Evolutionary conservation across 2,888 invertebrate genomes (phyloP).

Genomic region (Hoplodrina blanda): DNA sequence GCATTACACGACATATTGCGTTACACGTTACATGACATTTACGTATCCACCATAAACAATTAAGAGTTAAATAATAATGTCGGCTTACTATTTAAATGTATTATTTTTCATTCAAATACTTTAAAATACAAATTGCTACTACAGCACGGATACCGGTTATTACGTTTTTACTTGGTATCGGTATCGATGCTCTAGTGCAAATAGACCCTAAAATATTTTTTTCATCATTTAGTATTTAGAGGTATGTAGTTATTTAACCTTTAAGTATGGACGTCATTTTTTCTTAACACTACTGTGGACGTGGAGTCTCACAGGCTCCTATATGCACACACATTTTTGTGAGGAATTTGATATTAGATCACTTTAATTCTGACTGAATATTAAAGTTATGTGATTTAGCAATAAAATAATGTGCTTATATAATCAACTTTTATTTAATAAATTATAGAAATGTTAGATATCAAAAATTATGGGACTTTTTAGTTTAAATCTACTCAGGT

Average conservation of each 20-base stretch:
- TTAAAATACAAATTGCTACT: not conserved
- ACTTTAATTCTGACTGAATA: no score
- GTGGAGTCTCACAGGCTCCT: no score
- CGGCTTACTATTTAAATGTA: conserved; percentile 51
- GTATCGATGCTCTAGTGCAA: conserved; percentile 18
- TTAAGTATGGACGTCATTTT: no score
- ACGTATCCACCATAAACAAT: conserved; percentile 39
- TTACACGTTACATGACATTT: conserved; percentile 8
- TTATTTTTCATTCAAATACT: conserved; percentile 9
- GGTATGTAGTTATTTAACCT: conserved; percentile 5
- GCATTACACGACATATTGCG: conserved; percentile 8
- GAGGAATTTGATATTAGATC: no score
- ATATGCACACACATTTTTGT: no score
- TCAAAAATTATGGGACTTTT: no score
- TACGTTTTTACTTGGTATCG: conserved; percentile 2
- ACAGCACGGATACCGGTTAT: not conserved
- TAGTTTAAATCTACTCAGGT: no score
- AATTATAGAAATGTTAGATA: no score
- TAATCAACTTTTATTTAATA: no score
- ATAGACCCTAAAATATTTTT: conserved; percentile 18
- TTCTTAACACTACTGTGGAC: no score
- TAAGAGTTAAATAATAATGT: conserved; percentile 51
- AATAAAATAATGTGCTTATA: no score
- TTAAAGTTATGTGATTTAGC: no score
- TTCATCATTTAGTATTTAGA: not conserved